Evolutionary conservation across 2,888 invertebrate genomes (phyloP).

Genomic region (Platycheirus rosarum): DNA sequence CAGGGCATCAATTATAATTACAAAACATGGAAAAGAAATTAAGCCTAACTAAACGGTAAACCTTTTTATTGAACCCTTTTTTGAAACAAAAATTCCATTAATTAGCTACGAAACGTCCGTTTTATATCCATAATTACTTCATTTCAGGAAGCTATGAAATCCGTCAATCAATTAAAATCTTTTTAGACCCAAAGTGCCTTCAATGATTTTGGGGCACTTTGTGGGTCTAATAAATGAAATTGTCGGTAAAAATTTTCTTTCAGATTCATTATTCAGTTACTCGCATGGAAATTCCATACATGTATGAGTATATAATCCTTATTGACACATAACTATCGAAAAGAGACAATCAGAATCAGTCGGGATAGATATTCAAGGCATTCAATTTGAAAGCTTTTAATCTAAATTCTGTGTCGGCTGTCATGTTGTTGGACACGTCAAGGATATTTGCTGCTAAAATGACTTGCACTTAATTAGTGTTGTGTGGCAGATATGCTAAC

Average conservation of each 20-base stretch:
- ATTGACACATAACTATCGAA: constrained; percentile 30
- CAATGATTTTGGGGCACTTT: constrained; percentile 10
- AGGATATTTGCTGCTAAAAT: constrained; percentile 59
- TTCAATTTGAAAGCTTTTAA: constrained; percentile 70
- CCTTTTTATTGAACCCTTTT: constrained; percentile 46
- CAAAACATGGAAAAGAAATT: constrained; percentile 26
- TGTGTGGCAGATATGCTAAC: constrained; percentile 55
- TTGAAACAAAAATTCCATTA: constrained; percentile 51
- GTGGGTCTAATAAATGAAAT: background rate
- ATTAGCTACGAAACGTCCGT: constrained; percentile 40
- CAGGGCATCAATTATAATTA: constrained; percentile 67
- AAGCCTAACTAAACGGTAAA: background rate
- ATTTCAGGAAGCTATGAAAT: constrained; percentile 37
- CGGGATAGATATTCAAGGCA: constrained; percentile 7
- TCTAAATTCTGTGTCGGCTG: constrained; percentile 66
- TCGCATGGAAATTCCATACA: background rate
- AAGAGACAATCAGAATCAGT: constrained; percentile 20
- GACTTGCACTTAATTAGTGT: constrained; percentile 64
- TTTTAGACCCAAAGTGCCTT: constrained; percentile 34
- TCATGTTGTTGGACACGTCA: constrained; percentile 67
- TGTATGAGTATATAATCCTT: background rate
- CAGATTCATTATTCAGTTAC: background rate
- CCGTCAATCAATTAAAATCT: constrained; percentile 69
- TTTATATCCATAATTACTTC: constrained; percentile 38
- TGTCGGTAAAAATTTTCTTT: background rate